These are phyloP conservation scores for Marronus borbonicus DNA, from an alignment of 2,888 invertebrate species.

Conservation along the genomic window DNA sequence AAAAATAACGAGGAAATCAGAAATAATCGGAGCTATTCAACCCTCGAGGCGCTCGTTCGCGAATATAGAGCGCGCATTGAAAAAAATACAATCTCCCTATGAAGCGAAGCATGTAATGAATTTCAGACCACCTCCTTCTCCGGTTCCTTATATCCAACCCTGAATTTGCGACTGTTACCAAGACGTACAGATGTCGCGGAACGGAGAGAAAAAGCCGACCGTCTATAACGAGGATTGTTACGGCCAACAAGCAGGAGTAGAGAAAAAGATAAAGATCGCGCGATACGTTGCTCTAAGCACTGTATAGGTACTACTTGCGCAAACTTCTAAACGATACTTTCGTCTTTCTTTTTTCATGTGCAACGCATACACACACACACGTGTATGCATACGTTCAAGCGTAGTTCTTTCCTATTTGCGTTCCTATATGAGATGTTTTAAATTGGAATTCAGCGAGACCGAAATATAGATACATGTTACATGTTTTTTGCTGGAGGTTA, in stretches of 20 bases:
- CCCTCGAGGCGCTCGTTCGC: constrained; percentile 60
- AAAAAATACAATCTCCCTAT: constrained; percentile 69
- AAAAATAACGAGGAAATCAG: constrained; percentile 38
- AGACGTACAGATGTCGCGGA: constrained; percentile 45
- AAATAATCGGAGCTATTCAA: constrained; percentile 55
- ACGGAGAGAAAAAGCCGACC: constrained; percentile 35
- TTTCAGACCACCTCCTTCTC: constrained; percentile 63
- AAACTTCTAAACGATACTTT: constrained; percentile 9
- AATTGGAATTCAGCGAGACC: constrained; percentile 59
- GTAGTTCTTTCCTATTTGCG: background rate
- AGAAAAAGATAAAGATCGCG: constrained; percentile 29
- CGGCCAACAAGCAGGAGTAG: constrained; percentile 9
- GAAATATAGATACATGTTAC: constrained; percentile 48
- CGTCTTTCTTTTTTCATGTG: background rate
- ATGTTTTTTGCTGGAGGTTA: constrained; percentile 19
- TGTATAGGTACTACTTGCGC: background rate
- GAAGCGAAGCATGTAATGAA: constrained; percentile 70
- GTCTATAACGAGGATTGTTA: constrained; percentile 14
- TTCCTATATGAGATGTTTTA: constrained; percentile 65
- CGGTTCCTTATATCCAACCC: constrained; percentile 24
- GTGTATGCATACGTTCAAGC: background rate
- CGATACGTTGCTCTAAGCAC: constrained; percentile 36
- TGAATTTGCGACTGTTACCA: constrained; percentile 40
- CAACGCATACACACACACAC: background rate
- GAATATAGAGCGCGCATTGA: constrained; percentile 38